These are phyloP conservation scores for Gari tellinella DNA, from an alignment of 2,888 invertebrate genomes.

Conservation along the genomic window DNA sequence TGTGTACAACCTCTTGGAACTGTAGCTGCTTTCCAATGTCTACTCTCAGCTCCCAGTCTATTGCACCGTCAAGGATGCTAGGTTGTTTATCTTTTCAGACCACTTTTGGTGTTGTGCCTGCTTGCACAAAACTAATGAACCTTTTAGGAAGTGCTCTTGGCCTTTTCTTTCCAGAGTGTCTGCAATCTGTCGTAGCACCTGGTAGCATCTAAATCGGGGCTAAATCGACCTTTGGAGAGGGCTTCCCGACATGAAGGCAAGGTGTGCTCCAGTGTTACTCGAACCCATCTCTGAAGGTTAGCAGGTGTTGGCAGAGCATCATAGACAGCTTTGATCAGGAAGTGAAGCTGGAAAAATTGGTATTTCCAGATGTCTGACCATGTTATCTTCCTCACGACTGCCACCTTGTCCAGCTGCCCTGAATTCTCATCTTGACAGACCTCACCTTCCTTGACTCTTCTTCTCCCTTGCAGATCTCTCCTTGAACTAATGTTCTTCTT, in stretches of 20 bases:
- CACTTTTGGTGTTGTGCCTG: neutral
- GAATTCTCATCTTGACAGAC: neutral
- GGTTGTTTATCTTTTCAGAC: too few relatives aligned
- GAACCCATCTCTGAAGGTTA: too few relatives aligned
- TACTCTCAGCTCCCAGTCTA: neutral
- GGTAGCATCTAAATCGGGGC: too few relatives aligned
- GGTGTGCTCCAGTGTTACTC: neutral
- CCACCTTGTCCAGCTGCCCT: neutral
- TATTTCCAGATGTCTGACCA: conserved; percentile 1
- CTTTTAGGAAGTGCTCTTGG: too few relatives aligned
- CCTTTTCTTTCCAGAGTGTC: neutral
- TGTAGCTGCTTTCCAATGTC: neutral
- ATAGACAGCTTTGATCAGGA: neutral
- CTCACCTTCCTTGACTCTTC: too few relatives aligned
- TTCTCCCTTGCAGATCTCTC: too few relatives aligned
- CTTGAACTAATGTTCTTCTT: neutral
- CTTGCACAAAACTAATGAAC: too few relatives aligned
- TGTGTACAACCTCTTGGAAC: neutral
- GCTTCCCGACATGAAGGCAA: neutral
- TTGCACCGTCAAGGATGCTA: neutral
- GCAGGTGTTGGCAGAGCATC: neutral
- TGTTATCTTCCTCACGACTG: neutral
- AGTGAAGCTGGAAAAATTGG: neutral
- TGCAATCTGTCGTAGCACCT: too few relatives aligned
- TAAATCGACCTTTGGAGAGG: neutral